phyloP scores from a whole-genome alignment of 2,888 invertebrate genomes.

The Anarsia innoxiella region DNA sequence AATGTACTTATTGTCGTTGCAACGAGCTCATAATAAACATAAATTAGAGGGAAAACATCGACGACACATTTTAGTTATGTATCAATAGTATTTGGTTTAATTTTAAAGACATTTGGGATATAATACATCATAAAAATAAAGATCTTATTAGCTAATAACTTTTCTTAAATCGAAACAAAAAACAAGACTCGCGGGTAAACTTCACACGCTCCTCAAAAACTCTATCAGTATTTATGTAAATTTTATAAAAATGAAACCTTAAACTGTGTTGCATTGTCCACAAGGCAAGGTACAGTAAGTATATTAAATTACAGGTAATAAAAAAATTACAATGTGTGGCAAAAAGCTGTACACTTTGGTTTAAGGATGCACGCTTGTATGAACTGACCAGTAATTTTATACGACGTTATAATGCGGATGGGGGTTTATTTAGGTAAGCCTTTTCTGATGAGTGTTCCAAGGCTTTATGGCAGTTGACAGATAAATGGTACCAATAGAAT shows the following conservation, averaged over 20 bases:
- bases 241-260: constrained; percentile 32
- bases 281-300: constrained; percentile 52
- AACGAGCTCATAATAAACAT: too few species aligned
- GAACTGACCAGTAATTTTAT: constrained; percentile 41
- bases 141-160: too few species aligned
- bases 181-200: too few species aligned
- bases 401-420: constrained; percentile 44
- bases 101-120: too few species aligned
- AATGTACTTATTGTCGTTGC: too few species aligned
- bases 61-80: too few species aligned
- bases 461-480: too few species aligned
- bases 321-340: constrained; percentile 47
- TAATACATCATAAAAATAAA: too few species aligned
- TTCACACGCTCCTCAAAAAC: constrained; percentile 27
- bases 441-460: not conserved
- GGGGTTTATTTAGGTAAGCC: constrained; percentile 28
- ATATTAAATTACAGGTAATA: constrained; percentile 63
- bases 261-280: constrained; percentile 41
- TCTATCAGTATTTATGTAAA: constrained; percentile 29
- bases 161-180: too few species aligned
- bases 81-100: too few species aligned
- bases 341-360: constrained; percentile 28
- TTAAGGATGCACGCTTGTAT: constrained; percentile 35
- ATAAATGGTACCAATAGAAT: too few species aligned
- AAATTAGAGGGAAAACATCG: too few species aligned